phyloP scores from a whole-genome alignment of 2,888 invertebrate genomes.

The Athalia cordata region DNA sequence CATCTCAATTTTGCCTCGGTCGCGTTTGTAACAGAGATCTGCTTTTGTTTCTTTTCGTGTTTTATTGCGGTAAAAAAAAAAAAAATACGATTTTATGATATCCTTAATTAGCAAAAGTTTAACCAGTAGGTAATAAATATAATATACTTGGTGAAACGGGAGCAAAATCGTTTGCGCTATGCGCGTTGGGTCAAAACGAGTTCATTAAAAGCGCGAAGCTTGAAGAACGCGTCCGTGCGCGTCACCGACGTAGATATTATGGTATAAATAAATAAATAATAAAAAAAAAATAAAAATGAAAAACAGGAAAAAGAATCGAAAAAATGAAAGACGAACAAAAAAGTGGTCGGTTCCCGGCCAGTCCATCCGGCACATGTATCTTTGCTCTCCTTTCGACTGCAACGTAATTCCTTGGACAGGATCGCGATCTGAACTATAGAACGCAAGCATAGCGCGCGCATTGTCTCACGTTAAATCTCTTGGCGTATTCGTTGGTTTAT shows the following conservation, averaged over 20 bases:
- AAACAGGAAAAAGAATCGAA: too few species aligned
- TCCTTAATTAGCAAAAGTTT: slow-evolving; percentile 43
- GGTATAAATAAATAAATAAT: not conserved
- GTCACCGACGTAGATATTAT: slow-evolving; percentile 8
- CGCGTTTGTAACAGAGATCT: not conserved
- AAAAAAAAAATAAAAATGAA: not conserved
- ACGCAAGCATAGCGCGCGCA: slow-evolving; percentile 48
- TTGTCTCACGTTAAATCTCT: slow-evolving; percentile 57
- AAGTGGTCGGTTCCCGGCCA: slow-evolving; percentile 29
- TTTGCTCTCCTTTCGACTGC: not conserved
- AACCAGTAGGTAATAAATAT: not conserved
- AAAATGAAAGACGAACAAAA: not conserved
- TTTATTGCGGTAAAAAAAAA: not conserved
- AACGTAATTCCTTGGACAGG: not conserved
- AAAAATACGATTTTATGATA: slow-evolving; percentile 34
- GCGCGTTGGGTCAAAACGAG: slow-evolving; percentile 66
- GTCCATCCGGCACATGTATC: not conserved
- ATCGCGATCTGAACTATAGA: too few species aligned
- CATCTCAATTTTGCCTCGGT: not conserved
- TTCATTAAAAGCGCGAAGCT: slow-evolving; percentile 64
- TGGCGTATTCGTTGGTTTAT: slow-evolving; percentile 46
- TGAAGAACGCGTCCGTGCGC: slow-evolving; percentile 50
- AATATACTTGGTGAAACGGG: slow-evolving; percentile 14
- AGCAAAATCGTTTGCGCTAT: slow-evolving; percentile 2
- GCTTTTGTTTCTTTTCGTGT: not conserved